Evolutionary conservation across 2,113 vertebrate genomes (phyloP).

Genomic region (Dermatemys mawii): DNA sequence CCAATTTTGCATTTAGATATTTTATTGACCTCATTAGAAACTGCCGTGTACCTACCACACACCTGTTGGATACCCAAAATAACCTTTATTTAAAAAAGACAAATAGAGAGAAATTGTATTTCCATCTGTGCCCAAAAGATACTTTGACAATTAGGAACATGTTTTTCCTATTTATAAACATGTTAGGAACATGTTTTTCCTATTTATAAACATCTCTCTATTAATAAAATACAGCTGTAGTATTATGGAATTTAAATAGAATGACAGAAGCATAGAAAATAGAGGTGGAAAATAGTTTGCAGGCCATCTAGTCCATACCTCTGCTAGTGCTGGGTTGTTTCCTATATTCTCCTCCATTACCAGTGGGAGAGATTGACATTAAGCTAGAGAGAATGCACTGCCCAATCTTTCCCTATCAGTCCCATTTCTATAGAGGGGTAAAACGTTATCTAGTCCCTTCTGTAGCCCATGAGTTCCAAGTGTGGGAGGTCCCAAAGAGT

Average conservation of each 20-base stretch:
- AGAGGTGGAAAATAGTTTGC: not conserved
- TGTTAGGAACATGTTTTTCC: not conserved
- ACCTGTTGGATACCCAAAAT: not conserved
- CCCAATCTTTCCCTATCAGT: not conserved
- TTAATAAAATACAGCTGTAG: not conserved
- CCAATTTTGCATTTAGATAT: not conserved
- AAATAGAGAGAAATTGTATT: no score
- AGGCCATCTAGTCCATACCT: not conserved
- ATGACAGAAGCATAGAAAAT: not conserved
- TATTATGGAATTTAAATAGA: not conserved
- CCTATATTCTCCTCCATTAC: not conserved
- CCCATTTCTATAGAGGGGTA: not conserved
- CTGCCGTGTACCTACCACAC: not conserved
- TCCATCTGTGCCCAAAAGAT: not conserved
- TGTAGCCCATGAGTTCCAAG: not conserved
- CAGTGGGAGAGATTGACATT: not conserved
- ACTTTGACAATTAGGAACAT: not conserved
- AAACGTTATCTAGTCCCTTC: not conserved
- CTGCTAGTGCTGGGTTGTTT: not conserved
- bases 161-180: not conserved
- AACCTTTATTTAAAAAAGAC: not conserved
- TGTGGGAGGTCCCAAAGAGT: not conserved
- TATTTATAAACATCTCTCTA: no score
- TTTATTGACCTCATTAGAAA: not conserved
- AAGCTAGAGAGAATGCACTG: not conserved